Evolutionary conservation across 1,140 invertebrate species (phyloP).

Genomic region (Hycleus cichorii): DNA sequence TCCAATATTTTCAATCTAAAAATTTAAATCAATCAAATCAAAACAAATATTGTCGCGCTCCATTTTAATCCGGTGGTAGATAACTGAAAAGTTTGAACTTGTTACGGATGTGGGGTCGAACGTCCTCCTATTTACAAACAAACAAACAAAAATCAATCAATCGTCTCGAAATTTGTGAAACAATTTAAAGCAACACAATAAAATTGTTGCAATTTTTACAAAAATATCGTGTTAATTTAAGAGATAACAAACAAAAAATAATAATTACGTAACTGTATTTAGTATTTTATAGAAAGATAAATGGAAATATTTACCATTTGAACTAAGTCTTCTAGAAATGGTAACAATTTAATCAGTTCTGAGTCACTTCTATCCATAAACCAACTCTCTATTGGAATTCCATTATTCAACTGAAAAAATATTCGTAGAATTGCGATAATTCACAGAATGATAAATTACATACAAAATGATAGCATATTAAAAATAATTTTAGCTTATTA

Average conservation of each 20-base stretch:
- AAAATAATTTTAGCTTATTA: too few relatives aligned
- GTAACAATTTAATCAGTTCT: conserved; percentile 87
- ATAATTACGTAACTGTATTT: too few relatives aligned
- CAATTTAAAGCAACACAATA: too few relatives aligned
- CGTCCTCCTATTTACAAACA: conserved; percentile 73
- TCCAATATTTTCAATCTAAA: too few relatives aligned
- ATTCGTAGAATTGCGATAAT: neutral
- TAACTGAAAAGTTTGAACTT: conserved; percentile 84
- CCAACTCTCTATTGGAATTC: conserved; percentile 97
- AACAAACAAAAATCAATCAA: conserved; percentile 30
- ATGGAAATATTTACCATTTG: conserved; percentile 52
- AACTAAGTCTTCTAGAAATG: conserved; percentile 85
- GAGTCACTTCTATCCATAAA: conserved; percentile 86
- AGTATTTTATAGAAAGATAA: neutral
- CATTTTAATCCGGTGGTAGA: conserved; percentile 71
- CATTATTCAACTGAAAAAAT: conserved; percentile 79
- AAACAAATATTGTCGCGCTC: conserved; percentile 24
- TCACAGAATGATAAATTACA: too few relatives aligned
- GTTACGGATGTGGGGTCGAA: conserved; percentile 81
- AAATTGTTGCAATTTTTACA: too few relatives aligned
- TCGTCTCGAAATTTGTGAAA: neutral
- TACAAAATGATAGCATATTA: too few relatives aligned
- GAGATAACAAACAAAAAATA: too few relatives aligned
- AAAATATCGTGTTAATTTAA: too few relatives aligned
- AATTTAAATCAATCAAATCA: too few relatives aligned